phyloP scores from a whole-genome alignment of 2,797 vertebrate genomes.

The Brachymystax lenok region DNA sequence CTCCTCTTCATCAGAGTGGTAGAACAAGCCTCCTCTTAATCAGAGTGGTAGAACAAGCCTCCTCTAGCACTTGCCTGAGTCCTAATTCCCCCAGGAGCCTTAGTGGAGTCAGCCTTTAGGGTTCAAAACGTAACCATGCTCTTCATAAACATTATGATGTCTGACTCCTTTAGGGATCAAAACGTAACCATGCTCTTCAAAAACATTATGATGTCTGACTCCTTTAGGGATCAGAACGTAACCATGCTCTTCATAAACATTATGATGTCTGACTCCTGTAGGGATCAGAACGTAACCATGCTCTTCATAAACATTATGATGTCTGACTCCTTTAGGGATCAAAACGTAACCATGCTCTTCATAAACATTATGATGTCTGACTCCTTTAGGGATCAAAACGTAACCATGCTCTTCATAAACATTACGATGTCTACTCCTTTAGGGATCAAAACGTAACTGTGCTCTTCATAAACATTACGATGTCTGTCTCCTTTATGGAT shows the following conservation, averaged over 20 bases:
- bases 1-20: too few species aligned
- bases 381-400: too few species aligned
- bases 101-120: not conserved
- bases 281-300: too few species aligned
- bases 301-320: not conserved
- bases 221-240: not conserved
- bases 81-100: not conserved
- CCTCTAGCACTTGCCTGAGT: not conserved
- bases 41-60: not conserved
- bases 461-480: too few species aligned
- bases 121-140: not conserved
- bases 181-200: too few species aligned
- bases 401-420: too few species aligned
- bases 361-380: too few species aligned
- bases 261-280: too few species aligned
- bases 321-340: too few species aligned
- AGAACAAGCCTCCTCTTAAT: not conserved
- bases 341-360: too few species aligned
- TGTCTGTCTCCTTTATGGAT: not conserved
- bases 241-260: not conserved
- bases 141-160: not conserved
- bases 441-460: too few species aligned
- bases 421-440: rapidly evolving
- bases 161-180: not conserved
- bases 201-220: too few species aligned